Base-by-base conservation (phyloP, 2,113 vertebrate genomes). In the Xenopus laevis region DNA sequence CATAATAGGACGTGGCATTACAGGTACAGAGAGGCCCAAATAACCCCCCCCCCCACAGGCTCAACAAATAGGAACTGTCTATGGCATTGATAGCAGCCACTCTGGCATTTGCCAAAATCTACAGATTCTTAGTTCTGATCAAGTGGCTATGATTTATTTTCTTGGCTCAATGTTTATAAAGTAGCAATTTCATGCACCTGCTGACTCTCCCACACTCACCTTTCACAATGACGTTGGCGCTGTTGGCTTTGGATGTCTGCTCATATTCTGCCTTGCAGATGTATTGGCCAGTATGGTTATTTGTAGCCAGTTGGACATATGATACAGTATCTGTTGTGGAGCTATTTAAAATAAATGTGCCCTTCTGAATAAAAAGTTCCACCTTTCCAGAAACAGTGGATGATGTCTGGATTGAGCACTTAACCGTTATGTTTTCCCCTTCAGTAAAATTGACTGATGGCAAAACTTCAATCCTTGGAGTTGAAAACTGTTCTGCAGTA, bases 301-400 rank as follows among this genome's bases (percentile, higher is more conserved):
- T 66, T 18, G 69, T 81, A 77, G 89, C 90, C 79, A 87, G 27
- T 3, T 79, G 45, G 0, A 82, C 84, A 64, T 90, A 89, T 11
- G 87, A 23, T 30, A 20, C 1, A 0, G 9, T 46, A 53, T 64
- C 0, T 0, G 78, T 11, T 12, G 0, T 81, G 12, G 79, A 76
- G 68, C 80, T 79, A 0, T 80, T 84, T 59, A 92, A 79, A 18
- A 92, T 92, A 0, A 6, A 65, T 79, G 59, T 89, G 81, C 86
- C 87, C 77, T 84, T 92, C 79, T 89, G 90, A 65, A 92, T 86
- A 16, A 90, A 86, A 21, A 92, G 86, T 78, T 90, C 90, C 0
- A 79, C 82, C 13, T 23, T 45, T 1, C 79, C 71, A 7, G 7
- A 71, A 60, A 0, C 65, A 58, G 71, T 58, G 8, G 1, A 67